These are phyloP conservation scores for Lamellibrachia luymesi DNA, from an alignment of 1,140 invertebrate genomes.

Conservation along the genomic window DNA sequence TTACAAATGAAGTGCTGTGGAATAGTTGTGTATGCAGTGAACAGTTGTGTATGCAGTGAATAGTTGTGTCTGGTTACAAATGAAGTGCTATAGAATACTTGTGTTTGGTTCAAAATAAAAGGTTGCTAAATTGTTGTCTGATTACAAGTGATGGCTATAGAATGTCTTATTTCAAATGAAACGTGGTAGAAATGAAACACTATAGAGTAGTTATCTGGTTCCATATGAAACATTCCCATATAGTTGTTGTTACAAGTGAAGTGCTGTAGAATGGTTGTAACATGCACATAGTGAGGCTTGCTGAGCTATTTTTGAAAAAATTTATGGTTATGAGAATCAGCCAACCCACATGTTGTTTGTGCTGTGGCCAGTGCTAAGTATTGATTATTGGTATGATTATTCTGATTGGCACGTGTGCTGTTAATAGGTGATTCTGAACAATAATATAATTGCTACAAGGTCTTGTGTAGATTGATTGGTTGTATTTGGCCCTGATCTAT, in stretches of 20 bases:
- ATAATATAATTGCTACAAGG: background rate
- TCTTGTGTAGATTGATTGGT: background rate
- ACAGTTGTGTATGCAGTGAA: background rate
- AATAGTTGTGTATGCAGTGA: background rate
- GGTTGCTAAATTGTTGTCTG: background rate
- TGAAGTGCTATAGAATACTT: background rate
- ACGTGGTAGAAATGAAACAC: too few species aligned
- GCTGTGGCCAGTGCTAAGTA: background rate
- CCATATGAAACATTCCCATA: too few species aligned
- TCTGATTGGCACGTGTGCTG: background rate
- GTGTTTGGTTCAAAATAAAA: background rate
- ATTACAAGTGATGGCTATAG: background rate
- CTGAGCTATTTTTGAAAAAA: background rate
- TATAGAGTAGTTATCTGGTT: too few species aligned
- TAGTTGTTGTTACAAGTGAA: too few species aligned
- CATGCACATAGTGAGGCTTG: background rate
- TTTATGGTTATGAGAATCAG: background rate
- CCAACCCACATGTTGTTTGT: background rate
- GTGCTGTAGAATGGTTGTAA: background rate
- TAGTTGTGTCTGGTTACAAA: background rate
- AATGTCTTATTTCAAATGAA: too few species aligned
- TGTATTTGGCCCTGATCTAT: conserved; percentile 14
- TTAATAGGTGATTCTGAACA: background rate
- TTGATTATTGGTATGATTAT: background rate
- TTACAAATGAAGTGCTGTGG: background rate